Evolutionary conservation across 92 coral and sea anemone genomes (phyloP).

Genomic region (Plumapathes pennacea): DNA sequence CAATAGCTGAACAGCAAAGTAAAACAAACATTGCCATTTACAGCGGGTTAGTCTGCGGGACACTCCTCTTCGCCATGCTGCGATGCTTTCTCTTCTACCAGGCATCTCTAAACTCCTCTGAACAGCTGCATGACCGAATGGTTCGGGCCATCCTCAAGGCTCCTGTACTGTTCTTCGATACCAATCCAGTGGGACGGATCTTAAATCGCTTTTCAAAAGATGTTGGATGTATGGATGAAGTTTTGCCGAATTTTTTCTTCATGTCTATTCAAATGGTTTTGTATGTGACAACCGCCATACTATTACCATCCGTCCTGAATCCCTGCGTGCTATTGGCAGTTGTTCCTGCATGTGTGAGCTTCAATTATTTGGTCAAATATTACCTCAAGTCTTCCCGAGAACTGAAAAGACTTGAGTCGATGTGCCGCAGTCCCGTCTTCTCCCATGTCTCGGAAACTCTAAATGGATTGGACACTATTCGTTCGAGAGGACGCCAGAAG

Average conservation of each 20-base stretch:
- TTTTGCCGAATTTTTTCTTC: conserved; percentile 52
- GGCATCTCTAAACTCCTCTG: conserved; percentile 47
- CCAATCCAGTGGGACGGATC: conserved; percentile 6
- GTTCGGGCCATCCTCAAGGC: conserved; percentile 50
- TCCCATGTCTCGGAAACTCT: conserved; percentile 48
- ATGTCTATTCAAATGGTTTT: conserved; percentile 45
- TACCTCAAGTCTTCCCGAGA: conserved; percentile 61
- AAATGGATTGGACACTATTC: conserved; percentile 39
- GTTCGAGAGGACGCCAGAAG: conserved; percentile 13
- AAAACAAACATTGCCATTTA: conserved; percentile 42
- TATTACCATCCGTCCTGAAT: conserved; percentile 41
- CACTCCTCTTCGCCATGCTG: conserved; percentile 38
- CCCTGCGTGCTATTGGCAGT: conserved; percentile 35
- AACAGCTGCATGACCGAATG: conserved; percentile 31
- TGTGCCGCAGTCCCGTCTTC: conserved; percentile 47
- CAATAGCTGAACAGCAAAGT: conserved; percentile 26
- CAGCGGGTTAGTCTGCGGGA: conserved; percentile 30
- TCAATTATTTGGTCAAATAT: no score
- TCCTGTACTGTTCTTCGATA: conserved; percentile 33
- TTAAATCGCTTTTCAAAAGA: conserved; percentile 49
- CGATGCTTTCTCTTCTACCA: conserved; percentile 46
- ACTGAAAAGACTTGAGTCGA: conserved; percentile 48
- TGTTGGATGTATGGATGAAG: conserved; percentile 47
- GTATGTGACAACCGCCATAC: conserved; percentile 34
- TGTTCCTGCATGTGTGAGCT: conserved; percentile 19